Evolutionary conservation across 2,888 invertebrate genomes (phyloP), one percentile per base, ranked within the genome.

Genomic region (Taenaris catops): DNA sequence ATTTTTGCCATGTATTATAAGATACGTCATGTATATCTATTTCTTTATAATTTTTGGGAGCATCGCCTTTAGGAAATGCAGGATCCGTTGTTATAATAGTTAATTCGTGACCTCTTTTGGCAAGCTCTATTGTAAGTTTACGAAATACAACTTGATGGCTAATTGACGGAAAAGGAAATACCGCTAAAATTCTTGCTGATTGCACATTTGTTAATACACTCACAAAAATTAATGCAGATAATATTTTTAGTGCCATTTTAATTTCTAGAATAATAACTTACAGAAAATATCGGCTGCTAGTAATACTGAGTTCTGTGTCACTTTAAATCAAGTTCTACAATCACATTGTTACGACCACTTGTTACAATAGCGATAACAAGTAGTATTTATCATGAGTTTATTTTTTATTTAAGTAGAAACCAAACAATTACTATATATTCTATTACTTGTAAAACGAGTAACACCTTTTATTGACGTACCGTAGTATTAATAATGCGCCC

Each of bases 31-130:
- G 62, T 0, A 67, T 38, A 34, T 70, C 63, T 1, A 72, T 67
- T 52, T 72, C 63, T 7, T 54, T 66, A 1, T 67, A 25, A 38
- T 70, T 72, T 0, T 37, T 19, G 0, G 73, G 50, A 1, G 52
- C 7, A 12, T 46, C 7, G 1, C 79, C 69, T 8, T 72, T 68
- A 3, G 38, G 29, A 17, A 41, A 47, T 1, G 32, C 49, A 0
- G 75, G 70, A 36, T 72, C 38, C 6, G 80, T 24, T 1, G 80
- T 72, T 3, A 73, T 39, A 0, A 75, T 53, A 0, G 63, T 59
- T 0, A 84, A 29, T 26, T 78, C 55, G 39, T 86, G 83, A 1
- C 81, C 81, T 16, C 60, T 48, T 17, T 44, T 49, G 0, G 57
- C 58, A 7, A 84, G 46, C 9, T 63, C 69, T 10, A 58, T 48